phyloP scores from a whole-genome alignment of 2,113 vertebrate genomes.

The Paratilapia polleni region DNA sequence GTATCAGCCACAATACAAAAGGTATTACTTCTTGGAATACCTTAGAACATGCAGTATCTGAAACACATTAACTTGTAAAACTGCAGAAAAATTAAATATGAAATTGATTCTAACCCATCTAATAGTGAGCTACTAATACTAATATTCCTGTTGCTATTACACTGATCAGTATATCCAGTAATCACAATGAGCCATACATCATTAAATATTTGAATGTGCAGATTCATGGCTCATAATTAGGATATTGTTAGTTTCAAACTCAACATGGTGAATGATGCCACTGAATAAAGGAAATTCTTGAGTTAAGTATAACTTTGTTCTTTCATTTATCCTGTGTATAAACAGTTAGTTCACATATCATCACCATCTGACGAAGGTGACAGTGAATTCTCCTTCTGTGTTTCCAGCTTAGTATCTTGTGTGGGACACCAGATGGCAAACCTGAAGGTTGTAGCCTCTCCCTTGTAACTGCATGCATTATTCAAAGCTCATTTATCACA shows the following conservation, averaged over 20 bases:
- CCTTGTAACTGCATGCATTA: conserved; percentile 68
- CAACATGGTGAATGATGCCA: neutral
- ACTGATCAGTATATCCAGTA: neutral
- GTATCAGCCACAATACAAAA: neutral
- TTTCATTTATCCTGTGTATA: neutral
- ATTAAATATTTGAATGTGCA: neutral
- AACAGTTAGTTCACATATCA: conserved; percentile 17
- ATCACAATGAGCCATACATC: neutral
- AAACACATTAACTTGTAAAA: neutral
- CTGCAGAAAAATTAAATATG: neutral
- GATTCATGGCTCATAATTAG: neutral
- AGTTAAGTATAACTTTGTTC: neutral
- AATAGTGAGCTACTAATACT: neutral
- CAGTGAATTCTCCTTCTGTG: conserved; percentile 21
- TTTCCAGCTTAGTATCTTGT: conserved; percentile 11
- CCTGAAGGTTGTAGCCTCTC: conserved; percentile 65
- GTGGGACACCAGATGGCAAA: conserved; percentile 66
- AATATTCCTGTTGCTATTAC: neutral
- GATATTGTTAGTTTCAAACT: neutral
- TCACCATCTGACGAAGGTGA: conserved; percentile 1
- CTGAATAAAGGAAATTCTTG: neutral
- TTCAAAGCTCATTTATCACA: conserved; percentile 72
- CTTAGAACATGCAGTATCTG: neutral
- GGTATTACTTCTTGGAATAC: neutral
- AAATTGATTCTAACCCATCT: neutral